Evolutionary conservation across 2,113 vertebrate genomes (phyloP).

Genomic region (Myrmophylax atrothorax): DNA sequence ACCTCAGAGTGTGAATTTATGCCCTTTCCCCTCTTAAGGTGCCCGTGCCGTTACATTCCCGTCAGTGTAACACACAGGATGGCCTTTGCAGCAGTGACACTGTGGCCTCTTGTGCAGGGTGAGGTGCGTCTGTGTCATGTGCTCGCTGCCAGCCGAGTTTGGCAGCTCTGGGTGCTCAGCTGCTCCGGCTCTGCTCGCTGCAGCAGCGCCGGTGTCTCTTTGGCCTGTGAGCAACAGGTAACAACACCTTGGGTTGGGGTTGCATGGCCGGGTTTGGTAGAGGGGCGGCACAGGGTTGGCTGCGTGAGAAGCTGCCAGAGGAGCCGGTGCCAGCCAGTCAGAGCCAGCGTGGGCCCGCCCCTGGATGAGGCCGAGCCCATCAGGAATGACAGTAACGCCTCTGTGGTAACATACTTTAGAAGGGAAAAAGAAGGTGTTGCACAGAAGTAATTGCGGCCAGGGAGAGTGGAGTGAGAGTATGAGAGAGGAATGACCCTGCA

Average conservation of each 20-base stretch:
- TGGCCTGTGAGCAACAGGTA: neutral
- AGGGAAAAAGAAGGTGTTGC: neutral
- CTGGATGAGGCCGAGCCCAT: neutral
- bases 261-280: accelerated
- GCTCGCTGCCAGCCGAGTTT: neutral
- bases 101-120: neutral
- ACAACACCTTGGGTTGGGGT: neutral
- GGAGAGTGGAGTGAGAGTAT: neutral
- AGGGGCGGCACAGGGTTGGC: neutral
- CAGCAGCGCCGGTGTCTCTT: neutral
- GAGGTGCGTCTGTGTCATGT: neutral
- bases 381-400: neutral
- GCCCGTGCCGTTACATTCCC: neutral
- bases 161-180: neutral
- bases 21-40: neutral
- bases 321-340: neutral
- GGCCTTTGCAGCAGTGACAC: neutral
- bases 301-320: neutral
- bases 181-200: neutral
- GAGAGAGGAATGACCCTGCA: neutral
- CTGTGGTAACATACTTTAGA: neutral
- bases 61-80: accelerated
- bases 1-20: neutral
- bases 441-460: neutral
- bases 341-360: neutral